Evolutionary conservation across 2,113 vertebrate genomes (phyloP).

Genomic region (Tauraco erythrolophus): DNA sequence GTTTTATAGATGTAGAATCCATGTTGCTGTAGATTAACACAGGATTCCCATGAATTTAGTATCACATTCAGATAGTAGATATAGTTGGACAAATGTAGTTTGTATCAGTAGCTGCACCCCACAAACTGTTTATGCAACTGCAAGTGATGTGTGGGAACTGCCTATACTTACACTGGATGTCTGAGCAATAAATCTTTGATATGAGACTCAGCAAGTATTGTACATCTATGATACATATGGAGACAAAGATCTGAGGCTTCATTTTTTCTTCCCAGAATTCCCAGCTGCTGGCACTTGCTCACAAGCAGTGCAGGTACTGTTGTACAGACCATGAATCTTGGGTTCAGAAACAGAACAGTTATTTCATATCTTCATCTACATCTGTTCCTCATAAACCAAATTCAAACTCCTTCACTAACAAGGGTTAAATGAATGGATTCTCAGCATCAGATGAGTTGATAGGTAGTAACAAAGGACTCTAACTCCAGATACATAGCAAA

Average conservation of each 20-base stretch:
- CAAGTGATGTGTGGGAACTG: background rate
- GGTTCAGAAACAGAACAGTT: background rate
- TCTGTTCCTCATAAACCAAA: background rate
- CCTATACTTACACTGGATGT: background rate
- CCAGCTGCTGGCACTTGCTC: background rate
- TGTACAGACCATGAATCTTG: background rate
- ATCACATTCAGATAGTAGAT: background rate
- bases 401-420: background rate
- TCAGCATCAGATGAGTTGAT: background rate
- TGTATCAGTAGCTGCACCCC: background rate
- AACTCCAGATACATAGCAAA: background rate
- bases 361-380: background rate
- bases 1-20: background rate
- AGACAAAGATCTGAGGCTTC: background rate
- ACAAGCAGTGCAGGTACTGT: background rate
- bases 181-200: background rate
- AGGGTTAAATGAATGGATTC: background rate
- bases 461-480: background rate
- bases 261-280: background rate
- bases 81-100: background rate
- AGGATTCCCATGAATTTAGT: background rate
- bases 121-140: background rate
- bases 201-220: background rate
- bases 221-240: background rate
- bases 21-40: background rate